Base-by-base conservation (phyloP, 2,797 vertebrate species). In the Sphenopsis melanotis region DNA sequence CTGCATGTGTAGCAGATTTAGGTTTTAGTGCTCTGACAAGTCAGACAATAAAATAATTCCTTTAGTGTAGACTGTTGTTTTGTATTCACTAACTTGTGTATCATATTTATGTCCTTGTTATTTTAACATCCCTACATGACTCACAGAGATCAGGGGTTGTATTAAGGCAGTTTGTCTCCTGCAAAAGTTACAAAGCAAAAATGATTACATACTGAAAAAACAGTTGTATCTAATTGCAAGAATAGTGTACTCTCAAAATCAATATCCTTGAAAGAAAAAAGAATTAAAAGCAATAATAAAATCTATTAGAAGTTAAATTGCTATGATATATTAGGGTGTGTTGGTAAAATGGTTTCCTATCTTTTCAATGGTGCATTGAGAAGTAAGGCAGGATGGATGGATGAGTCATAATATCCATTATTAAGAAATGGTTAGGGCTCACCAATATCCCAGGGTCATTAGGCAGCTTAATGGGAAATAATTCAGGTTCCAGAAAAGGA, bases 251-350 rank as follows among this genome's bases (percentile, higher is more conserved):
- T 83, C 79, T 81, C 89, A 90, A 93, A 96, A 96, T 96, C 96
- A 77, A 94, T 95, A 96, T 86, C 66, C 87, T 89, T 89, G 59
- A 93, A 90, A 93, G 82, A 90, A 94, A 85, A 94, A 83, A 90
- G 52, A 94, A 93, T 90, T 94, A 94, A 95, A 95, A 77, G 66
- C 88, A 88, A 89, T 86, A 95, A 89, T 75, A 96, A 93, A 94
- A 95, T 82, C 80, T 95, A 87, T 87, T 89, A 94, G 85, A 90
- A 91, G 77, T 94, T 89, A 91, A 94, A 95, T 91, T 70, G 90
- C 83, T 93, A 20, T 95, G 95, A 87, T 94, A 3, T 77, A 92
- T 94, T 87, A 72, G 76, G 50, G 39, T 78, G 42, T 57, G 83
- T 64, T 95, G 68, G 83, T 83, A 64, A 92, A 95, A 94, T 87